Conservation (phyloP, 2,113 vertebrate genomes). For the Erythrolamprus reginae region DNA sequence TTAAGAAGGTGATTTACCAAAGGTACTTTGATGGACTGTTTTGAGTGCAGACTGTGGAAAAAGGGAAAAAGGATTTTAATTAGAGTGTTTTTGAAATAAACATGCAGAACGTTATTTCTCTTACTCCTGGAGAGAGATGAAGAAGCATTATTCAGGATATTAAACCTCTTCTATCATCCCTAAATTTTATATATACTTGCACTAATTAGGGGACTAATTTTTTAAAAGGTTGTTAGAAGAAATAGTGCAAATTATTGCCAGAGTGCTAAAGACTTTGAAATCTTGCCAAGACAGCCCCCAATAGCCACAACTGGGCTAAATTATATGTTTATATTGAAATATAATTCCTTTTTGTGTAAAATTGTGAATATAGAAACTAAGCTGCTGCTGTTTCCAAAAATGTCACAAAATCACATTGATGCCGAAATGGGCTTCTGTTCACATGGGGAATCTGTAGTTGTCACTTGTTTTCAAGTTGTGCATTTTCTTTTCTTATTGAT, state of each 20-base stretch:
- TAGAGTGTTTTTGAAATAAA: neutral
- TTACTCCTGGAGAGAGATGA: neutral
- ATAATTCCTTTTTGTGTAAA: neutral
- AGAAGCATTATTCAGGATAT: neutral
- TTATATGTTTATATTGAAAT: neutral
- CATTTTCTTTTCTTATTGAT: neutral
- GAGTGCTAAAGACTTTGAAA: neutral
- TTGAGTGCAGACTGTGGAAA: neutral
- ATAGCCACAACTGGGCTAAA: neutral
- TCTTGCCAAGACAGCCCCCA: neutral
- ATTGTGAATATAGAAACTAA: neutral
- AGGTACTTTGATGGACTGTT: neutral
- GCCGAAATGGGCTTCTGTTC: neutral
- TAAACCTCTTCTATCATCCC: neutral
- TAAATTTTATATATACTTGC: neutral
- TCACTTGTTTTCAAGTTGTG: neutral
- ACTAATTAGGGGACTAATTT: neutral
- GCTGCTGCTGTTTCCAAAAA: neutral
- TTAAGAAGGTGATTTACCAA: neutral
- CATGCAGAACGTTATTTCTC: neutral
- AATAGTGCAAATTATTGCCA: neutral
- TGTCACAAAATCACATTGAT: neutral
- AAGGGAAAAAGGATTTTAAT: neutral
- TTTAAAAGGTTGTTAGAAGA: neutral
- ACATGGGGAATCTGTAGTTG: neutral